These are phyloP conservation scores for Campaea margaritaria DNA, from an alignment of 2,888 invertebrate genomes.

Conservation along the genomic window DNA sequence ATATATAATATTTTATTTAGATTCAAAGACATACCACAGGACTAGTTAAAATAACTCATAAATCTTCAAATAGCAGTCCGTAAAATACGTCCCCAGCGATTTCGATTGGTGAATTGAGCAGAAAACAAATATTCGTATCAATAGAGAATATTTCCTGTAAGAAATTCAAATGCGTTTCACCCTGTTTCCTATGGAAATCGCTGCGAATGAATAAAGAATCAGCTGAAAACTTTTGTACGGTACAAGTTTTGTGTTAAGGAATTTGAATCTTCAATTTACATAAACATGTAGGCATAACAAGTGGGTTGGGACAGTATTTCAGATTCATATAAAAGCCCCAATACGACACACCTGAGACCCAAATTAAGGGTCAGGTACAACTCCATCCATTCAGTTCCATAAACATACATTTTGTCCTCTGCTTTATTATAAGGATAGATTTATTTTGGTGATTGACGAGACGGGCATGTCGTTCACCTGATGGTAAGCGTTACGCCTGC, in stretches of 20 bases:
- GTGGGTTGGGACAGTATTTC: neutral
- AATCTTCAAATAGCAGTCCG: constrained; percentile 45
- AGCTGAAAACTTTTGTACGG: constrained; percentile 50
- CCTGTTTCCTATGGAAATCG: constrained; percentile 72
- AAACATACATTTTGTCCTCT: no score
- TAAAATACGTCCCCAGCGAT: constrained; percentile 62
- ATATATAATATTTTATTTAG: no score
- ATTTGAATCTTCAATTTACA: constrained; percentile 58
- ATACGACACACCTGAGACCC: no score
- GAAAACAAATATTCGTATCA: constrained; percentile 71
- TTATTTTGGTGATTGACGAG: no score
- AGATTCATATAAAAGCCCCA: no score
- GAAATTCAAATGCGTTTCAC: constrained; percentile 69
- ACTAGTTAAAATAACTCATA: constrained; percentile 20
- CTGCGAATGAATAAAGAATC: constrained; percentile 71
- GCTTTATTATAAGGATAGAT: no score
- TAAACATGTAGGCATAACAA: constrained; percentile 22
- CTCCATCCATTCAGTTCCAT: no score
- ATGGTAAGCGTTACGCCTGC: no score
- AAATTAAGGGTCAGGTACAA: no score
- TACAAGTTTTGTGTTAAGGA: constrained; percentile 53
- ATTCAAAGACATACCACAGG: neutral
- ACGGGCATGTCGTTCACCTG: no score
- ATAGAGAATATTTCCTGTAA: constrained; percentile 64
- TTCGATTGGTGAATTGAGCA: constrained; percentile 51